Conservation (phyloP, 2,797 vertebrate species). For the Pseudochirops cupreus region DNA sequence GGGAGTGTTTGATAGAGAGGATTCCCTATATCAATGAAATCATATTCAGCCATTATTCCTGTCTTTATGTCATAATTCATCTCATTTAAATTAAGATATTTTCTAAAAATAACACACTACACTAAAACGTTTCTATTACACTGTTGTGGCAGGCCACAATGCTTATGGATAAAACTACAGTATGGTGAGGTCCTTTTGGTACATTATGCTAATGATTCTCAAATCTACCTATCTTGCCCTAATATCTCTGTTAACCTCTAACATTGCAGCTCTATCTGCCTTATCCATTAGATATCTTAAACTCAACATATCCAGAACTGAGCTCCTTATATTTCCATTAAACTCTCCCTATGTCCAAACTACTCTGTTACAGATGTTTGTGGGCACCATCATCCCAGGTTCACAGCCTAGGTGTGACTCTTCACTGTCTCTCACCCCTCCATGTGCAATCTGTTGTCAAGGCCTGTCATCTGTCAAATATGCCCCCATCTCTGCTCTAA, state of each 20-base stretch:
- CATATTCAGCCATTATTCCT: no score
- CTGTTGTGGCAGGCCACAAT: constrained; percentile 16
- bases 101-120: constrained; percentile 25
- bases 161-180: neutral
- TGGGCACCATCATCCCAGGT: neutral
- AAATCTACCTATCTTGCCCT: neutral
- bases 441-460: neutral
- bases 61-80: no score
- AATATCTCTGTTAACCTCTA: neutral
- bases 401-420: neutral
- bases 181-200: neutral
- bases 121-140: neutral
- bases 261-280: neutral
- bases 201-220: neutral
- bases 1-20: no score
- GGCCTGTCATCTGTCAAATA: neutral
- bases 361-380: neutral
- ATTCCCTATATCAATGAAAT: no score
- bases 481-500: neutral
- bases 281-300: neutral
- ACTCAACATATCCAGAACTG: neutral
- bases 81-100: constrained; percentile 39
- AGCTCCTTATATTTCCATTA: neutral
- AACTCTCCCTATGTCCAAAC: neutral
- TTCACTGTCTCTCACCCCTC: neutral